Percentiles rank a stretch among this genome's conserved stretches.
Conservation (phyloP, 2,113 vertebrate genomes). For the Tetrax tetrax region DNA sequence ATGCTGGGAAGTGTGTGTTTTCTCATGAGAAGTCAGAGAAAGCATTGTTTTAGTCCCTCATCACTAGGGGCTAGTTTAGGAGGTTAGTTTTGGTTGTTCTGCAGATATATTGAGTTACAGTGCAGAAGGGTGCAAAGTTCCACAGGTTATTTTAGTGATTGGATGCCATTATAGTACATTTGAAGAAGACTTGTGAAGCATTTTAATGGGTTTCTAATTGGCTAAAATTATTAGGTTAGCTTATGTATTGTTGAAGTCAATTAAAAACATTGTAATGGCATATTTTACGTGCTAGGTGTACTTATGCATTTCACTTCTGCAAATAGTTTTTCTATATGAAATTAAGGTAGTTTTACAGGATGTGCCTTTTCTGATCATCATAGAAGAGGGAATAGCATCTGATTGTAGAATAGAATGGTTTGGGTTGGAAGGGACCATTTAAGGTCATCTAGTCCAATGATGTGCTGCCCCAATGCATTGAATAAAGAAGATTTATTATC, state of each 20-base stretch:
- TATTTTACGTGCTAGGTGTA: not conserved
- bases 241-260: not conserved
- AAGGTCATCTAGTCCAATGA: too few relatives aligned
- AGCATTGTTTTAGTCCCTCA: constrained; percentile 37
- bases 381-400: not conserved
- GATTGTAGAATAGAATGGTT: too few relatives aligned
- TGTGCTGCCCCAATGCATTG: not conserved
- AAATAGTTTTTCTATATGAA: not conserved
- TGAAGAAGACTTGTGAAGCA: constrained; percentile 11
- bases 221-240: not conserved
- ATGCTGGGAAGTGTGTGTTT: constrained; percentile 21
- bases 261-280: not conserved
- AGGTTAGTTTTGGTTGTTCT: constrained; percentile 53
- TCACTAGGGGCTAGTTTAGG: constrained; percentile 36
- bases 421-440: too few relatives aligned
- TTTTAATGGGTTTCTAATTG: constrained; percentile 31
- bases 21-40: constrained; percentile 52
- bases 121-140: constrained; percentile 60
- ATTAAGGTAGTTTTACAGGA: not conserved
- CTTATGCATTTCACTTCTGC: not conserved
- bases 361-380: not conserved
- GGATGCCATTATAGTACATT: not conserved
- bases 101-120: constrained; percentile 41
- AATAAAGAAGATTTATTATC: not conserved
- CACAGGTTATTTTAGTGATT: not conserved